phyloP scores from a whole-genome alignment of 2,797 vertebrate genomes.

The Gallinago solitaria region DNA sequence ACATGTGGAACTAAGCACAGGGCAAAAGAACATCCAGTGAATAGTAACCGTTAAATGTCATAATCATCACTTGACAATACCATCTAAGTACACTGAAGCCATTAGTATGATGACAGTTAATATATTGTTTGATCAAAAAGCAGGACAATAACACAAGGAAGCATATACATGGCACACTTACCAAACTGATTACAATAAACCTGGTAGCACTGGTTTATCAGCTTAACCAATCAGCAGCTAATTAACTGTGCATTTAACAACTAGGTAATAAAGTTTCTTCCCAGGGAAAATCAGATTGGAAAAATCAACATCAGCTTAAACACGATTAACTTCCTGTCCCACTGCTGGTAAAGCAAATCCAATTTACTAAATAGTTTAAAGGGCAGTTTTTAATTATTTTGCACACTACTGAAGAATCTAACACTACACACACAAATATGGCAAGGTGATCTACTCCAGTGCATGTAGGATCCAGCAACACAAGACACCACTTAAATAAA shows the following conservation, averaged over 20 bases:
- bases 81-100: not conserved
- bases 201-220: conserved; percentile 30
- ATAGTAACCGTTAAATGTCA: not conserved
- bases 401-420: not conserved
- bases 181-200: not conserved
- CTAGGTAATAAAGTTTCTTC: conserved; percentile 51
- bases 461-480: not conserved
- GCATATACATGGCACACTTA: not conserved
- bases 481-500: not conserved
- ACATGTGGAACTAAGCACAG: not conserved
- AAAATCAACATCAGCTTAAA: conserved; percentile 66
- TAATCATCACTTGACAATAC: not conserved
- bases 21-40: not conserved
- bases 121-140: not conserved
- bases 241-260: conserved; percentile 49
- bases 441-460: not conserved
- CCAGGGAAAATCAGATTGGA: conserved; percentile 57
- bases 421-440: not conserved
- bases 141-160: not conserved
- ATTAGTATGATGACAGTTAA: fast-evolving
- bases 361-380: conserved; percentile 59
- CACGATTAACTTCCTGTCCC: conserved; percentile 46
- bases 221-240: conserved; percentile 53
- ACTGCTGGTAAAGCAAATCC: conserved; percentile 37
- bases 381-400: conserved; percentile 28